Percentiles rank a stretch among this genome's conserved stretches.
phyloP scores from a whole-genome alignment of 2,113 vertebrate species.

The Macrotis lagotis region DNA sequence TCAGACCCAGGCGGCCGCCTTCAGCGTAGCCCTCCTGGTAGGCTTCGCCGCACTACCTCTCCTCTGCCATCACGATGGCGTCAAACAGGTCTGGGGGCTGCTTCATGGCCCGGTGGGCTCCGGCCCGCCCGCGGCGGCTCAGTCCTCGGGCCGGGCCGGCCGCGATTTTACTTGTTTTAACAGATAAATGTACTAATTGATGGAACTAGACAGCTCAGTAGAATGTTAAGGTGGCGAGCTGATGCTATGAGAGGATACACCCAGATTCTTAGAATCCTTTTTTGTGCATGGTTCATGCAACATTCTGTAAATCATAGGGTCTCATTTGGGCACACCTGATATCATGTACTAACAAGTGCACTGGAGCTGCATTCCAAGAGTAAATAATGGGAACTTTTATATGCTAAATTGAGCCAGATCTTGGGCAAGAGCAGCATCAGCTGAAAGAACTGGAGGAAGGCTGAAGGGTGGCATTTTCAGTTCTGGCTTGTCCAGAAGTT shows the following conservation, averaged over 20 bases:
- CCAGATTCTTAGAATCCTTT: constrained; percentile 78
- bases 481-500: constrained; percentile 65
- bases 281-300: constrained; percentile 77
- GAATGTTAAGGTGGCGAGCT: constrained; percentile 90
- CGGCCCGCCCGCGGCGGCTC: too few relatives aligned
- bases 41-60: too few relatives aligned
- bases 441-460: constrained; percentile 68
- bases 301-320: constrained; percentile 69
- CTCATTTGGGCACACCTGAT: constrained; percentile 75
- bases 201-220: constrained; percentile 88
- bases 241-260: constrained; percentile 87
- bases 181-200: constrained; percentile 87
- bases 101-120: too few relatives aligned
- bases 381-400: constrained; percentile 65
- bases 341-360: constrained; percentile 73
- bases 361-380: constrained; percentile 75
- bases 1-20: too few relatives aligned
- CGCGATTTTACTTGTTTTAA: constrained; percentile 90
- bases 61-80: too few relatives aligned
- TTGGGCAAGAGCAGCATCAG: constrained; percentile 39
- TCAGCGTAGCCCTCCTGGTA: too few relatives aligned
- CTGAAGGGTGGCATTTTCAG: constrained; percentile 57
- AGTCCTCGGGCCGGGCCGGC: too few relatives aligned
- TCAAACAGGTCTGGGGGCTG: too few relatives aligned
- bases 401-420: constrained; percentile 67